Evolutionary conservation across 2,797 vertebrate species (phyloP).

Genomic region (Orientallactaga sibirica): DNA sequence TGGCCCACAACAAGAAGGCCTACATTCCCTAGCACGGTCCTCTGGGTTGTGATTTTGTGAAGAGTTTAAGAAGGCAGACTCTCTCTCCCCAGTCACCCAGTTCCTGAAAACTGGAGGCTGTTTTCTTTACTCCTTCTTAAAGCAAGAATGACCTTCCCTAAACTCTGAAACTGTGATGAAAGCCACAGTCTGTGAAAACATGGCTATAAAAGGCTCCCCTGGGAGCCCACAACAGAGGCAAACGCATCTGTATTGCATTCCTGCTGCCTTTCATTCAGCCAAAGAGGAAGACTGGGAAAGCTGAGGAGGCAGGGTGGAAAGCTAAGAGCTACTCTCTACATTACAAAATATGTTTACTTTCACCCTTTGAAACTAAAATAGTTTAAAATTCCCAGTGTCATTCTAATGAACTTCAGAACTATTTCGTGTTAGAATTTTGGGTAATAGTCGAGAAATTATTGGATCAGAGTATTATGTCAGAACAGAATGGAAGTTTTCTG

Average conservation of each 20-base stretch:
- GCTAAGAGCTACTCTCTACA: background rate
- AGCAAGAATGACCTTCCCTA: conserved; percentile 25
- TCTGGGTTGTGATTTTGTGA: conserved; percentile 16
- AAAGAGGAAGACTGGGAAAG: background rate
- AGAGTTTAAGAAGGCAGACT: background rate
- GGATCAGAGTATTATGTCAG: background rate
- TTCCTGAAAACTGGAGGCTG: background rate
- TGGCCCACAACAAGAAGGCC: background rate
- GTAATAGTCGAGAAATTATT: conserved; percentile 4
- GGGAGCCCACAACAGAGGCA: background rate
- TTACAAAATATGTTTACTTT: background rate
- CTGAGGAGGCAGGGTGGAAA: background rate
- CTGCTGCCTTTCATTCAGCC: background rate
- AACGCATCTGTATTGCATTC: conserved; percentile 5
- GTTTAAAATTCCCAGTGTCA: background rate
- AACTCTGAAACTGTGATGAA: background rate
- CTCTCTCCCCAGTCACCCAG: background rate
- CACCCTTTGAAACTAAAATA: background rate
- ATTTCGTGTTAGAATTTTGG: conserved; percentile 4
- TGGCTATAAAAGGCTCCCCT: background rate
- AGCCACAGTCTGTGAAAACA: background rate
- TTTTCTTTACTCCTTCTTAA: conserved; percentile 45
- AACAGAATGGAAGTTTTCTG: conserved; percentile 1
- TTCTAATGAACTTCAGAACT: conserved; percentile 9
- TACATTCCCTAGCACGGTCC: background rate